phyloP scores from a whole-genome alignment of 2,113 vertebrate species.

The Nothobranchius kuhntae region DNA sequence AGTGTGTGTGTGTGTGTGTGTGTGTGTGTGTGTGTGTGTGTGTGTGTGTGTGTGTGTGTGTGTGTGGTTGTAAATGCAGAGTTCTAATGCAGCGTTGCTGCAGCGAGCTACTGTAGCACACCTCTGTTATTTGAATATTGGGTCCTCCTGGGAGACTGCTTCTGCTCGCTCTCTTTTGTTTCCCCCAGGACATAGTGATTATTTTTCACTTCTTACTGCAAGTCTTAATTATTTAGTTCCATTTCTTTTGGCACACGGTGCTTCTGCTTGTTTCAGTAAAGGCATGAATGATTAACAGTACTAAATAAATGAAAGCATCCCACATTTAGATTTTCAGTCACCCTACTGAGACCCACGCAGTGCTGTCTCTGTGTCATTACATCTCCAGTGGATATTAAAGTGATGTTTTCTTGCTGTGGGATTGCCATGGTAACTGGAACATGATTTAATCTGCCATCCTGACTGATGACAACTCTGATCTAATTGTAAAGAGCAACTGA shows the following conservation, averaged over 20 bases:
- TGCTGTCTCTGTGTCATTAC: constrained; percentile 18
- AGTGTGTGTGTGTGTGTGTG: no score
- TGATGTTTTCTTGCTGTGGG: neutral
- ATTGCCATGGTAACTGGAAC: constrained; percentile 13
- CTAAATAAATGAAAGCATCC: constrained; percentile 59
- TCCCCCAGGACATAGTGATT: constrained; percentile 6
- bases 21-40: no score
- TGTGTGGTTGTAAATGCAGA: neutral
- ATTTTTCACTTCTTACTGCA: neutral
- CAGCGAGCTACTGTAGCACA: neutral
- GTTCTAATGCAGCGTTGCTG: neutral
- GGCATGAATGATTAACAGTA: constrained; percentile 59
- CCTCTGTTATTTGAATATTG: neutral
- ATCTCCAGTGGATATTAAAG: constrained; percentile 7
- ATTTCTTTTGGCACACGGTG: constrained; percentile 63
- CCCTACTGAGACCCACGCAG: constrained; percentile 27
- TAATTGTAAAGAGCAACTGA: neutral
- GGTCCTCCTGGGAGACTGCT: neutral
- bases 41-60: neutral
- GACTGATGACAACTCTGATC: neutral
- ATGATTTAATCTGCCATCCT: neutral
- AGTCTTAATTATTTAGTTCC: constrained; percentile 60
- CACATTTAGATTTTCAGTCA: constrained; percentile 48
- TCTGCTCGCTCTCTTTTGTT: neutral
- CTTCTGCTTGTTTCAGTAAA: constrained; percentile 59